Evolutionary conservation across 2,797 vertebrate genomes (phyloP).

Genomic region (Sternarchorhynchus goeldii): DNA sequence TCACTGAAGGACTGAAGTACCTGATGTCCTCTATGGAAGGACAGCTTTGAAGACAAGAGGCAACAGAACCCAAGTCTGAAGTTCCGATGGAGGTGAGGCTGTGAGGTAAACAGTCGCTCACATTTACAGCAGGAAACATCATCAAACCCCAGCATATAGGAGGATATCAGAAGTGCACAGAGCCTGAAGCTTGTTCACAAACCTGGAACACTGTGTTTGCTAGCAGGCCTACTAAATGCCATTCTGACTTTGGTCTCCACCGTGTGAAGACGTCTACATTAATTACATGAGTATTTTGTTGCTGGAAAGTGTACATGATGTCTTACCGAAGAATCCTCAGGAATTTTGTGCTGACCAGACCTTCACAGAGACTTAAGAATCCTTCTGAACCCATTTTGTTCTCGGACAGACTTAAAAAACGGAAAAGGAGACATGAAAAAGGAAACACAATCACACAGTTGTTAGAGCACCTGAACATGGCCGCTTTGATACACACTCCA

Average conservation of each 20-base stretch:
- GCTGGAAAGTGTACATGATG: neutral
- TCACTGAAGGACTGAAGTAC: neutral
- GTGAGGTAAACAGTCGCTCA: constrained; percentile 35
- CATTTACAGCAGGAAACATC: too few species aligned
- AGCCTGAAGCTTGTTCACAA: too few species aligned
- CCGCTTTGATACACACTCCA: neutral
- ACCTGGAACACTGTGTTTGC: too few species aligned
- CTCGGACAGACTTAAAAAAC: constrained; percentile 77
- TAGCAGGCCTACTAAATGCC: too few species aligned
- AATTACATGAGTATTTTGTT: neutral
- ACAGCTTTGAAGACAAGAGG: constrained; percentile 71
- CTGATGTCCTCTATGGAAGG: constrained; percentile 77
- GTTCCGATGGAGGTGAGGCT: constrained; percentile 76
- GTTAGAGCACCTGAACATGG: neutral
- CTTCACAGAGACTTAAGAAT: constrained; percentile 62
- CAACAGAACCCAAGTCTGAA: constrained; percentile 73
- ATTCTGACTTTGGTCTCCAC: neutral
- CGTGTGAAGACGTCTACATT: neutral
- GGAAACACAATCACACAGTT: neutral
- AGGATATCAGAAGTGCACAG: too few species aligned
- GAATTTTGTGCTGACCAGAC: constrained; percentile 65
- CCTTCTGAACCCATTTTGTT: constrained; percentile 74
- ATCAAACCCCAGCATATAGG: too few species aligned
- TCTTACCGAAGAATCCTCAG: constrained; percentile 84
- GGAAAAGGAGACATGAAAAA: constrained; percentile 17